A percentile compares a stretch with the other conserved stretches of the same genome.
Evolutionary conservation across 2,888 invertebrate genomes (phyloP).

Genomic region (Ceraclea dissimilis): DNA sequence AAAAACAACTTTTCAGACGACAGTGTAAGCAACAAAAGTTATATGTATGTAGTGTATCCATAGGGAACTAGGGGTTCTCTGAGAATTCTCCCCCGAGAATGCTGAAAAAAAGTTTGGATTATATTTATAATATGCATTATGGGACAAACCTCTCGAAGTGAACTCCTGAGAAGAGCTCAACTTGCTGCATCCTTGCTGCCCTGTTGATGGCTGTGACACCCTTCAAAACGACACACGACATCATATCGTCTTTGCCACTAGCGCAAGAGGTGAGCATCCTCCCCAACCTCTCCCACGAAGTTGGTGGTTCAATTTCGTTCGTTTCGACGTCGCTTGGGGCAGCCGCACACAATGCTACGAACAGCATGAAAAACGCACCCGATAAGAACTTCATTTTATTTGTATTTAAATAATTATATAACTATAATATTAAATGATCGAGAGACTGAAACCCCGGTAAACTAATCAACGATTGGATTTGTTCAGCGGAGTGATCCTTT

Average conservation of each 20-base stretch:
- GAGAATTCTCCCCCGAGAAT: too few species aligned
- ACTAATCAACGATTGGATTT: neutral
- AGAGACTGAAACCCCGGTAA: neutral
- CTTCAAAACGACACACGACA: slow-evolving; percentile 52
- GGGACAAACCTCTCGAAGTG: slow-evolving; percentile 46
- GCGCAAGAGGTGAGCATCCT: slow-evolving; percentile 36
- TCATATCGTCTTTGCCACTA: slow-evolving; percentile 37
- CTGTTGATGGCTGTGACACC: slow-evolving; percentile 48
- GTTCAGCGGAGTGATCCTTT: slow-evolving; percentile 13
- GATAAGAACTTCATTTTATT: slow-evolving; percentile 11
- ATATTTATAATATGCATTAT: neutral
- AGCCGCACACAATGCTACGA: slow-evolving; percentile 31
- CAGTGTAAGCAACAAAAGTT: too few species aligned
- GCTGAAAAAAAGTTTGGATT: too few species aligned
- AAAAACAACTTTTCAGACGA: too few species aligned
- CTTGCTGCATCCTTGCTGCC: slow-evolving; percentile 47
- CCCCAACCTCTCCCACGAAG: slow-evolving; percentile 32
- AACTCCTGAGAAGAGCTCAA: slow-evolving; percentile 52
- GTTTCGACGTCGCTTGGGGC: slow-evolving; percentile 30
- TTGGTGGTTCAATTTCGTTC: slow-evolving; percentile 27
- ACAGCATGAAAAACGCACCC: slow-evolving; percentile 28
- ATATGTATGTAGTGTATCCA: too few species aligned
- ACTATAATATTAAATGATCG: neutral
- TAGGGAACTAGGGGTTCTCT: too few species aligned
- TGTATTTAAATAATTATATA: neutral